Base-by-base conservation (phyloP, 64 coral and sea anemone species). In the Platygyra sinensis region DNA sequence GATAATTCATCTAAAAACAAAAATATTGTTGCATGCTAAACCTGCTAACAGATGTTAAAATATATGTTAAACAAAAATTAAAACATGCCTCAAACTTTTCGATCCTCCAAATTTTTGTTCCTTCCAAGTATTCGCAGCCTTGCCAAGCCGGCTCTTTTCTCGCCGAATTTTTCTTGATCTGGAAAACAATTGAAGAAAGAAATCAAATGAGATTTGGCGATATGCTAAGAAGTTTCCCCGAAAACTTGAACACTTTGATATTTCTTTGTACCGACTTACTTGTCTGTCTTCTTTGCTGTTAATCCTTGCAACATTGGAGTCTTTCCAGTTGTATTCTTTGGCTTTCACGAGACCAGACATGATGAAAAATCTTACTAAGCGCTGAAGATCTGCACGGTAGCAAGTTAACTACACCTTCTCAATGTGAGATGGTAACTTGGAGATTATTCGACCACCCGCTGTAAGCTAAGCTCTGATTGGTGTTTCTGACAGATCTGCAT, bases 31-130 rank as follows among this genome's bases (percentile, higher is more conserved):
- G 10, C 22, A 69, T 11, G 2, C 65, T 69, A 27, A 11, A 69
- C 10, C 10, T 69, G 65, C 6, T 27, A 10, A n/a, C 36, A 85
- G 80, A 27, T 85, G 81, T 69, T 8, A 49, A 0, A 71, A 85
- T 18, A n/a, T 50, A 8, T 52, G 11, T 63, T 4, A 49, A 83
- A 85, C 25, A 27, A n/a, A 27, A 11, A 65, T 18, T 18, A 83
- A 71, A 80, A 63, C 24, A 2, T 42, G 71, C 81, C 63, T 85
- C 38, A 29, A 85, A 85, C 63, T 85, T 85, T 72, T 85, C 81
- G n/a, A 85, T 85, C 38, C 81, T 85, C 81, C 81, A 85, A 27
- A 85, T 52, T 85, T 28, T 85, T 15, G n/a, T 32, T 51, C 81
- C 81, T 49, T 52, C 17, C 36, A 77, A 46, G 22, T 77, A 17